phyloP scores from a whole-genome alignment of 2,797 vertebrate genomes.

The Acipenser ruthenus region DNA sequence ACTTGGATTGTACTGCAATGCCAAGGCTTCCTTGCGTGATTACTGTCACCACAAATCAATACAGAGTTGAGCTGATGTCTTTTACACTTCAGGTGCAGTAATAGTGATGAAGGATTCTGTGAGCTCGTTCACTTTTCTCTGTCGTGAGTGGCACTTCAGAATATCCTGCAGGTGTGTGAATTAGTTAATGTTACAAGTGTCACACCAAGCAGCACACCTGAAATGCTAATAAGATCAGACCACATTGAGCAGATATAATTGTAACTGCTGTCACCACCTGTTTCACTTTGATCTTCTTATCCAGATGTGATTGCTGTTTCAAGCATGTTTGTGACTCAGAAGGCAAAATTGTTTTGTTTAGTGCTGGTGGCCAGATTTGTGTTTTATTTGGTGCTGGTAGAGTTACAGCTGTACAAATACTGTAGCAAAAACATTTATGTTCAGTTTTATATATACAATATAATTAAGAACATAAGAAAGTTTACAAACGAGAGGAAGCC shows the following conservation, averaged over 20 bases:
- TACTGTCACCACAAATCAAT: not conserved
- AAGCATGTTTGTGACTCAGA: no score
- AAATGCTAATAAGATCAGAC: conserved; percentile 38
- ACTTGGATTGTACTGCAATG: not conserved
- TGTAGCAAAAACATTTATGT: no score
- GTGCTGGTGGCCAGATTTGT: no score
- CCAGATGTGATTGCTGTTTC: not conserved
- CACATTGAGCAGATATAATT: conserved; percentile 35
- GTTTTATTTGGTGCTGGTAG: no score
- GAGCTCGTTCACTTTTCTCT: conserved; percentile 38
- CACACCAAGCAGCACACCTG: conserved; percentile 39
- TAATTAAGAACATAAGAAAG: no score
- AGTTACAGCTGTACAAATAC: no score
- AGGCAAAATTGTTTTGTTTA: no score
- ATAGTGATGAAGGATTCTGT: conserved; percentile 43
- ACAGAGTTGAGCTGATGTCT: not conserved
- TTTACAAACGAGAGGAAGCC: no score
- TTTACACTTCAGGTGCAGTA: conserved; percentile 42
- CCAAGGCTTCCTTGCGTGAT: not conserved
- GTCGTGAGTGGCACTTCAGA: conserved; percentile 37
- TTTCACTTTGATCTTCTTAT: conserved; percentile 55
- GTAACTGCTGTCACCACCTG: conserved; percentile 40
- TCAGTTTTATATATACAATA: no score
- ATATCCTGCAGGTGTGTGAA: conserved; percentile 63
- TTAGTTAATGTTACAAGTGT: conserved; percentile 43